These are phyloP conservation scores for Anisognathus igniventris DNA, from an alignment of 2,797 vertebrate genomes.

Conservation along the genomic window DNA sequence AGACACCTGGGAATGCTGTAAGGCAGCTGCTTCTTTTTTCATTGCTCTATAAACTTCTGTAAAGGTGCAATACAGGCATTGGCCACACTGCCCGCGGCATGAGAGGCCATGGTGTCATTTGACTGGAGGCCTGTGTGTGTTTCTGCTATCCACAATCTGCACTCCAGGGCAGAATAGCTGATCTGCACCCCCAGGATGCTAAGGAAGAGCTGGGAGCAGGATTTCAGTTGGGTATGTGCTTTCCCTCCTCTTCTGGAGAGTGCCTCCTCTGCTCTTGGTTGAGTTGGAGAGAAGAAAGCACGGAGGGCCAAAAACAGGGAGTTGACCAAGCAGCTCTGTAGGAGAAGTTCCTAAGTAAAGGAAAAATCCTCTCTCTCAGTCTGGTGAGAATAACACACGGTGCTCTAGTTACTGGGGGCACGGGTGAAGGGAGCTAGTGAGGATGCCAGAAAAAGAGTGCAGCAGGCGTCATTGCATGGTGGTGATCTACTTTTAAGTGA, in stretches of 20 bases:
- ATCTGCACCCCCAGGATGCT: background rate
- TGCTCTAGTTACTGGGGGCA: slow-evolving; percentile 49
- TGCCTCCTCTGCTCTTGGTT: background rate
- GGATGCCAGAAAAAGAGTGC: slow-evolving; percentile 61
- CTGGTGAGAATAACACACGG: slow-evolving; percentile 38
- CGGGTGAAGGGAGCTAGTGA: slow-evolving; percentile 51
- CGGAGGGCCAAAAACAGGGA: background rate
- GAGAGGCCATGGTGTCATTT: background rate
- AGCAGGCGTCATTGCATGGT: slow-evolving; percentile 57
- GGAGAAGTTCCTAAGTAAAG: slow-evolving; percentile 13
- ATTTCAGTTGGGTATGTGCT: background rate
- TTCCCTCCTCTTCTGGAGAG: background rate
- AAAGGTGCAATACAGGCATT: background rate
- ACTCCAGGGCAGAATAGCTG: background rate
- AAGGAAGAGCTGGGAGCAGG: background rate
- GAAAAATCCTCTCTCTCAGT: slow-evolving; percentile 12
- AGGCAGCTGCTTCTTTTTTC: background rate
- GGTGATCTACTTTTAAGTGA: slow-evolving; percentile 59
- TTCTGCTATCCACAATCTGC: background rate
- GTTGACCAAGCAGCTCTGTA: background rate
- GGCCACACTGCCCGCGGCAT: background rate
- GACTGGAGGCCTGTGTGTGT: rapidly evolving
- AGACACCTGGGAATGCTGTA: background rate
- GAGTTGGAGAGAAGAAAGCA: background rate
- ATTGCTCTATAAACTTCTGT: background rate